Evolutionary conservation across 2,113 vertebrate species (phyloP), one percentile per base, ranked within the genome.

Genomic region (Athene cunicularia): DNA sequence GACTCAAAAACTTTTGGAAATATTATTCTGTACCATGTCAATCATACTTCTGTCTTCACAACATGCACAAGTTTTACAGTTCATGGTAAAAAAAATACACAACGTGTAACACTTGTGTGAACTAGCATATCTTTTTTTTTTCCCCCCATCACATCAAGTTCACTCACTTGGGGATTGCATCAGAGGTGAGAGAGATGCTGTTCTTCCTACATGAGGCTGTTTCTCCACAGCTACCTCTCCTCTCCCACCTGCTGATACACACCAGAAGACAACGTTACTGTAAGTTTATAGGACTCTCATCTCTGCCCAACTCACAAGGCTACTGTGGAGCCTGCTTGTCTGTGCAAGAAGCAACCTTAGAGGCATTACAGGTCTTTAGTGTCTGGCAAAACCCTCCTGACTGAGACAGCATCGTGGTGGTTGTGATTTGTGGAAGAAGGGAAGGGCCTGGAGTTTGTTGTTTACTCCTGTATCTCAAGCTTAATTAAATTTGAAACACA

Each of bases 121-220:
- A 53, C 9, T 21, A 53, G 6, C 15, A 58, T 5, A n/a, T 47
- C 45, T 27, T 12, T 45, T 50, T 50, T 49, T 49, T 27, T 37
- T 17, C 30, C n/a, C 5, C 1, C 4, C 26, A n/a, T 43, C 23
- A 30, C 32, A 62, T 58, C 70, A 49, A 74, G 45, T 5, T 56
- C 21, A 47, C 32, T 68, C 27, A 21, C 49, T 6, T 20, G 33
- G 33, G 26, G 14, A 19, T 3, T 55, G 14, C 7, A 58, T 11
- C 2, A 0, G 35, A 47, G 30, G 66, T 5, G 1, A 68, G 9
- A 58, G 10, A 60, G 23, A 75, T 1, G 1, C 6, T 53, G 18
- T 0, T 58, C 30, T 50, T 45, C n/a, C 63, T 19, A 39, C 2
- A 0, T 1, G 2, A 80, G 30, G 49, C 12, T 68, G 14, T 17